phyloP scores from a whole-genome alignment of 2,797 vertebrate genomes.

The Monodelphis domestica region DNA sequence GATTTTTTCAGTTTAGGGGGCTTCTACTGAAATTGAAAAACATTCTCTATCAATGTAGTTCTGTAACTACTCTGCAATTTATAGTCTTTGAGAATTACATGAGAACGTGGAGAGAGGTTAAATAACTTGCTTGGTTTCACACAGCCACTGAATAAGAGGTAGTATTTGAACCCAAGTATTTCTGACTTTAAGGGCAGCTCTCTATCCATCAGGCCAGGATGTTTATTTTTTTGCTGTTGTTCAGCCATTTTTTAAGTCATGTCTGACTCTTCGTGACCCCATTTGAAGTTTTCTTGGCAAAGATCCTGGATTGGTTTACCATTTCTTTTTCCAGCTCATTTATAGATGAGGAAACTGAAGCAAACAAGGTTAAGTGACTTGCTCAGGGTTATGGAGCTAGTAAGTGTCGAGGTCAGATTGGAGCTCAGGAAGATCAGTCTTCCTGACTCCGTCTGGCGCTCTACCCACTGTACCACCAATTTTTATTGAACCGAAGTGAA shows the following conservation, averaged over 20 bases:
- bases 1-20: background rate
- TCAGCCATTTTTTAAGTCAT: background rate
- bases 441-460: background rate
- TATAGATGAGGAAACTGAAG: background rate
- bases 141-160: background rate
- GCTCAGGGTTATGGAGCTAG: background rate
- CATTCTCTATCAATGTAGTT: background rate
- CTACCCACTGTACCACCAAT: background rate
- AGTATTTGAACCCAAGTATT: background rate
- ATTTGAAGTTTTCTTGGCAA: background rate
- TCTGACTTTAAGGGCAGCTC: background rate
- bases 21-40: background rate
- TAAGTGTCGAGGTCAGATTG: background rate
- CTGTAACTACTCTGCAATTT: background rate
- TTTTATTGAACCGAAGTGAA: background rate
- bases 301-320: background rate
- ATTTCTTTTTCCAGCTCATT: background rate
- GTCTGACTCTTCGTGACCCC: background rate
- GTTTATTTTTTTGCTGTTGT: background rate
- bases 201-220: background rate
- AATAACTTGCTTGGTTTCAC: background rate
- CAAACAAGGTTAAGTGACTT: background rate
- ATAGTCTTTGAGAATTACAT: background rate
- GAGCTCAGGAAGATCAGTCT: background rate
- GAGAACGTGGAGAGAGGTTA: background rate